These are phyloP conservation scores for Saccostrea glomerata DNA, from an alignment of 1,140 invertebrate genomes.

Conservation along the genomic window DNA sequence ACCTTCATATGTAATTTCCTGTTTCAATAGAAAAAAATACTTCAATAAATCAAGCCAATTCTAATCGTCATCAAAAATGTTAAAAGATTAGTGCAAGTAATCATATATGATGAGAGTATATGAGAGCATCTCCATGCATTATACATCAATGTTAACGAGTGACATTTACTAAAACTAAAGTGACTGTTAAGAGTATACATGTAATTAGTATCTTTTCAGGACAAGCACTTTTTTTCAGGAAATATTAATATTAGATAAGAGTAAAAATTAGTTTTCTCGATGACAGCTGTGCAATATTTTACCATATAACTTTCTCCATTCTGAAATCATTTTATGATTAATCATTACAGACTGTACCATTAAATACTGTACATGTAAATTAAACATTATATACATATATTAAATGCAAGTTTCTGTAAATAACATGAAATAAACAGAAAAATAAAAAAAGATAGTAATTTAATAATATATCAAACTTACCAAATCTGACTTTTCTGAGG, in stretches of 20 bases:
- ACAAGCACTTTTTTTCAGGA: background rate
- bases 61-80: no score
- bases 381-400: background rate
- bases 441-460: background rate
- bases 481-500: background rate
- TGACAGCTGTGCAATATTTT: constrained; percentile 1
- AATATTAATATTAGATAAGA: background rate
- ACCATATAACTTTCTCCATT: constrained; percentile 9
- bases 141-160: no score
- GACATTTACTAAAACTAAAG: no score
- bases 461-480: background rate
- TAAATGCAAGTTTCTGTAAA: background rate
- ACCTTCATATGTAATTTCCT: no score
- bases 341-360: background rate
- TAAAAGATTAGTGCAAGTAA: no score
- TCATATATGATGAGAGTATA: no score
- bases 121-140: no score
- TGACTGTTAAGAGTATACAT: no score
- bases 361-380: background rate
- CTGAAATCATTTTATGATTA: background rate
- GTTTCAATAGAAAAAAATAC: no score
- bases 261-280: background rate
- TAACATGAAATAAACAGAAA: background rate
- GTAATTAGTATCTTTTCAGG: no score
- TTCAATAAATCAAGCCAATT: no score